Evolutionary conservation across 2,888 invertebrate genomes (phyloP).

Genomic region (Conistra vaccinii): DNA sequence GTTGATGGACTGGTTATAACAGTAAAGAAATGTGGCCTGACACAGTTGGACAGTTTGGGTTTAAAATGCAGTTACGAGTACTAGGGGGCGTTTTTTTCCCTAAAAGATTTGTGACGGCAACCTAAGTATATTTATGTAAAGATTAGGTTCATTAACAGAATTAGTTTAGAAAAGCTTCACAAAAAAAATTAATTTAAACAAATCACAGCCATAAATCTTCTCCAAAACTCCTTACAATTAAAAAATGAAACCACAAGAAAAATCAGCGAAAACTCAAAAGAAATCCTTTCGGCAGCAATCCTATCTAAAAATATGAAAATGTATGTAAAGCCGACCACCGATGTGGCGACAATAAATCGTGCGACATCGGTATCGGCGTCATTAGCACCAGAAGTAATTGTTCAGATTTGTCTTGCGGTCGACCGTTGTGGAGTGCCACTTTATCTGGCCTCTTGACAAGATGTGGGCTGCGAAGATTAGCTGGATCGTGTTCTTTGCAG

Average conservation of each 20-base stretch:
- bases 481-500: conserved; percentile 43
- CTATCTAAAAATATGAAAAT: conserved; percentile 85
- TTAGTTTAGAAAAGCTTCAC: neutral
- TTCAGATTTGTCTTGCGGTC: conserved; percentile 83
- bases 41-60: conserved; percentile 55
- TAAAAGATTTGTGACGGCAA: conserved; percentile 23
- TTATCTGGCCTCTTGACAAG: conserved; percentile 78
- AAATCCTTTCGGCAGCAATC: conserved; percentile 78
- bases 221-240: conserved; percentile 45
- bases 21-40: conserved; percentile 70
- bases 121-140: neutral
- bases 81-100: conserved; percentile 10
- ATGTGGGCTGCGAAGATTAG: conserved; percentile 76
- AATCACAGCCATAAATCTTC: conserved; percentile 47
- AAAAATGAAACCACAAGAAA: conserved; percentile 51
- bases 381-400: conserved; percentile 87
- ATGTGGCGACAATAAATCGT: conserved; percentile 85
- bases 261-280: conserved; percentile 61
- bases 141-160: neutral
- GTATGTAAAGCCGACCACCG: conserved; percentile 85
- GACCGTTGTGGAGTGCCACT: conserved; percentile 75
- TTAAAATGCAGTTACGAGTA: conserved; percentile 48
- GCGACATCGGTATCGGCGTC: conserved; percentile 83
- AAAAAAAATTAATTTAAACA: neutral
- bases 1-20: conserved; percentile 71